A percentile compares a stretch with the other conserved stretches of the same genome.
These are phyloP conservation scores for Plotosus lineatus DNA, from an alignment of 2,113 vertebrate genomes.

Conservation along the genomic window DNA sequence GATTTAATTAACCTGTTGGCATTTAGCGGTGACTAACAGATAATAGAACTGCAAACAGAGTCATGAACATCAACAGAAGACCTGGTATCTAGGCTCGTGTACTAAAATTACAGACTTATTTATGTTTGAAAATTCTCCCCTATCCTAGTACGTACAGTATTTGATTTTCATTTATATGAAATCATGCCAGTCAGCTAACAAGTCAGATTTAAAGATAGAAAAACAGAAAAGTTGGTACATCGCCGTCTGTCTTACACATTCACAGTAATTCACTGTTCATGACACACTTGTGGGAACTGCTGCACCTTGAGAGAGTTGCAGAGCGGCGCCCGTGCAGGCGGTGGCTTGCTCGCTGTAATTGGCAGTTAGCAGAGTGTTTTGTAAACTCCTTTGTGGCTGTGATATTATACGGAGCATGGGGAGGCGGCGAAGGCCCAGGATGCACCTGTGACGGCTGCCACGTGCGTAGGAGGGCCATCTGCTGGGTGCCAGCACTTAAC, in stretches of 20 bases:
- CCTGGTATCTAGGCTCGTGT: neutral
- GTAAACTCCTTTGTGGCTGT: constrained; percentile 55
- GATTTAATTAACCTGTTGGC: constrained; percentile 47
- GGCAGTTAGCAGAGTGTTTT: constrained; percentile 58
- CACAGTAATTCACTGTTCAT: constrained; percentile 23
- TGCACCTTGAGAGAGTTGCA: constrained; percentile 27
- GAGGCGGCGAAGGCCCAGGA: constrained; percentile 30
- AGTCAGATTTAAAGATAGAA: neutral
- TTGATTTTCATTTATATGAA: neutral
- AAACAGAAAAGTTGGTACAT: neutral
- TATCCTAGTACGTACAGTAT: too few relatives aligned
- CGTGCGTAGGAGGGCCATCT: constrained; percentile 60
- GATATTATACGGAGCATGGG: constrained; percentile 49
- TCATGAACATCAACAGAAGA: neutral
- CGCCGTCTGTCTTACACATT: neutral
- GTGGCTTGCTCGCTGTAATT: constrained; percentile 55
- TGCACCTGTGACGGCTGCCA: constrained; percentile 56
- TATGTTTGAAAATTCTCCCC: neutral
- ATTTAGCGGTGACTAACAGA: constrained; percentile 39
- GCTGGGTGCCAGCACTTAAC: constrained; percentile 42
- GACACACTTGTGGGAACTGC: constrained; percentile 32
- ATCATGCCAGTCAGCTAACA: neutral
- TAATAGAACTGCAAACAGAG: neutral
- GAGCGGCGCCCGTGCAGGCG: constrained; percentile 44
- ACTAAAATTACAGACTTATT: neutral